A percentile compares a stretch with the other conserved stretches of the same genome.
These are phyloP conservation scores for chimpanzee (Pan troglodytes) DNA, from an alignment of 2,113 vertebrate genomes.

Conservation along the genomic window NHGRI_mPanTro3-v2.1_pri NC_072407.2:87051001-87051500, in stretches of 20 bases:
- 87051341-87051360: conserved; percentile 8
- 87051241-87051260: background rate
- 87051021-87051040: background rate
- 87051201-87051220: background rate
- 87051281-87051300: background rate
- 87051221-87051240: background rate
- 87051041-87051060: background rate
- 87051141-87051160: background rate
- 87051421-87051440: background rate
- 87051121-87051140: background rate
- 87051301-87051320: background rate
- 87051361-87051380: background rate
- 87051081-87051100: background rate
- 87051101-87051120: background rate
- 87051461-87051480: background rate
- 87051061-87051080: background rate
- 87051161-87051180: background rate
- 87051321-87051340: background rate
- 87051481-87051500: conserved; percentile 15
- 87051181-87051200: conserved; percentile 4
- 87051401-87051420: background rate
- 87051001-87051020: background rate
- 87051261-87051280: background rate
- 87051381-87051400: background rate
- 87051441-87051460: background rate